Conservation (phyloP, 2,888 invertebrate genomes). For the Zootermopsis nevadensis region DNA sequence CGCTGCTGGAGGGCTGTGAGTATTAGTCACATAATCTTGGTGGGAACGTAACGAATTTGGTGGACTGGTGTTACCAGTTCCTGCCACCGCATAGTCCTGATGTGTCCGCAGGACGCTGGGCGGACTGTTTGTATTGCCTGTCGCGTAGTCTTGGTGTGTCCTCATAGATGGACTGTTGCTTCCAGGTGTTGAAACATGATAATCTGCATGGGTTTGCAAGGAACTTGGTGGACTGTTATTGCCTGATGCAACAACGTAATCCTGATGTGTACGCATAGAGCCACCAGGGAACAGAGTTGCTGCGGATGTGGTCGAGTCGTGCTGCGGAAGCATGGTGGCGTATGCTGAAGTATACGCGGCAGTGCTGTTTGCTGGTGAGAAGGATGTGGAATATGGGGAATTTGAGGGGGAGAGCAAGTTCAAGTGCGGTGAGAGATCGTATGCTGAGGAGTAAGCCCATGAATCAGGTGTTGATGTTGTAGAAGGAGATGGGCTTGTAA, state of each 20-base stretch:
- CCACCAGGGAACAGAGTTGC: slow-evolving; percentile 74
- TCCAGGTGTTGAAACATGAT: slow-evolving; percentile 64
- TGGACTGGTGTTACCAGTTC: slow-evolving; percentile 39
- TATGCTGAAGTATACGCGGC: slow-evolving; percentile 60
- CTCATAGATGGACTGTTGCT: slow-evolving; percentile 36
- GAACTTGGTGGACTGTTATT: slow-evolving; percentile 40
- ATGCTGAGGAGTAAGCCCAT: slow-evolving; percentile 67
- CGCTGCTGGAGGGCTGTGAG: slow-evolving; percentile 75
- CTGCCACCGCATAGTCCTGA: slow-evolving; percentile 39
- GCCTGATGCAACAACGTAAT: slow-evolving; percentile 31
- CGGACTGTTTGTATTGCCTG: slow-evolving; percentile 54
- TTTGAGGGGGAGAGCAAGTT: slow-evolving; percentile 79
- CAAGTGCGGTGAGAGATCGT: slow-evolving; percentile 80
- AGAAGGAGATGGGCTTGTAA: slow-evolving; percentile 59
- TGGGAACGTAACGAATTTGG: slow-evolving; percentile 22
- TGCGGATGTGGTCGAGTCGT: slow-evolving; percentile 65
- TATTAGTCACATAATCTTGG: slow-evolving; percentile 55
- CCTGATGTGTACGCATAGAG: slow-evolving; percentile 40
- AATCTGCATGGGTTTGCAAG: slow-evolving; percentile 61
- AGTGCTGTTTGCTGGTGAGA: slow-evolving; percentile 59
- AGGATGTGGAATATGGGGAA: slow-evolving; percentile 61
- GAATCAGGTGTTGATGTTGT: slow-evolving; percentile 73
- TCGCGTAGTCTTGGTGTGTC: slow-evolving; percentile 65
- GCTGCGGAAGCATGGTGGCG: slow-evolving; percentile 70
- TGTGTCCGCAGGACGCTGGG: slow-evolving; percentile 34